Evolutionary conservation across 2,888 invertebrate species (phyloP).

Genomic region (Archaeoteleia sp.): DNA sequence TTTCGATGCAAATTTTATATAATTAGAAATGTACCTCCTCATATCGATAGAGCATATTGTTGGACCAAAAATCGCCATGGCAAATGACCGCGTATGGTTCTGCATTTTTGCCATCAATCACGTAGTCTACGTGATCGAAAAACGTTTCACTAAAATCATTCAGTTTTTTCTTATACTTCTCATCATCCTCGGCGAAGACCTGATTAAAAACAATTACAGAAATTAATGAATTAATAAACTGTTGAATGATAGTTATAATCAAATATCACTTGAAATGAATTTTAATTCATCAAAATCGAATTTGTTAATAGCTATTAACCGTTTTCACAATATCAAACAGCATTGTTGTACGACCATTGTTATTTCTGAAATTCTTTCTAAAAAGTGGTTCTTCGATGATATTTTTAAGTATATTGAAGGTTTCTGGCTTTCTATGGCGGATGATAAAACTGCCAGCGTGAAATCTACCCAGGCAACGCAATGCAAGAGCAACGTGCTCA

Average conservation of each 20-base stretch:
- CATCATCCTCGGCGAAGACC: slow-evolving; percentile 23
- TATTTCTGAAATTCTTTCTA: neutral
- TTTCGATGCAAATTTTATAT: too few relatives aligned
- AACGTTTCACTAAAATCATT: slow-evolving; percentile 36
- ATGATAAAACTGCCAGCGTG: slow-evolving; percentile 57
- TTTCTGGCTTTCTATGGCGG: slow-evolving; percentile 45
- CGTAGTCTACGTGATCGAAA: slow-evolving; percentile 13
- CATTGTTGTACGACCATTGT: neutral
- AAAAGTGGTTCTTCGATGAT: slow-evolving; percentile 48
- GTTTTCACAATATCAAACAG: slow-evolving; percentile 14
- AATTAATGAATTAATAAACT: too few relatives aligned
- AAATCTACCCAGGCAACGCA: slow-evolving; percentile 50
- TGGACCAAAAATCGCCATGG: slow-evolving; percentile 58
- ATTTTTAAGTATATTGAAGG: slow-evolving; percentile 39
- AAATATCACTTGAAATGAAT: too few relatives aligned
- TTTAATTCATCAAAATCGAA: too few relatives aligned
- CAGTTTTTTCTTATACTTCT: slow-evolving; percentile 47
- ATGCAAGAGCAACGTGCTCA: slow-evolving; percentile 43
- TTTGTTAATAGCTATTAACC: too few relatives aligned
- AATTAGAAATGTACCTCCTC: slow-evolving; percentile 41
- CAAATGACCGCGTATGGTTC: slow-evolving; percentile 57
- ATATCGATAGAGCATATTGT: slow-evolving; percentile 58
- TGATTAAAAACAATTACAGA: slow-evolving; percentile 5
- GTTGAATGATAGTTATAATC: too few relatives aligned
- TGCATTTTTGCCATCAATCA: slow-evolving; percentile 37